Conservation (phyloP, 2,888 invertebrate species). For the Allophyes oxyacanthae region DNA sequence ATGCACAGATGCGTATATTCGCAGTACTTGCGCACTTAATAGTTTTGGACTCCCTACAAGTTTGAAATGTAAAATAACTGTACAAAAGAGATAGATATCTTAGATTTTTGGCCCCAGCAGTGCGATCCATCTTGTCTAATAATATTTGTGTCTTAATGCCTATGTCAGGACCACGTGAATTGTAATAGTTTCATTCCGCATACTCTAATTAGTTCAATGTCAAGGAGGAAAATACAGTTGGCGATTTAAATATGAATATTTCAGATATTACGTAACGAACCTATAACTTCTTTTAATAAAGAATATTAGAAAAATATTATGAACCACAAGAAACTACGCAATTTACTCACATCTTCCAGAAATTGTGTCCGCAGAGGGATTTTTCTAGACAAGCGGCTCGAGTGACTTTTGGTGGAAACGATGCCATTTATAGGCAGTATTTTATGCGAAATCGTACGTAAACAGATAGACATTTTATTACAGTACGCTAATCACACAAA, state of each 20-base stretch:
- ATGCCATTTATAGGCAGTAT: conserved; percentile 87
- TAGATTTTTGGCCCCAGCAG: no score
- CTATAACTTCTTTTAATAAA: not conserved
- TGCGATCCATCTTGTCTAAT: no score
- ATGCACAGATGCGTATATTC: not conserved
- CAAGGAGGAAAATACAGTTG: conserved; percentile 61
- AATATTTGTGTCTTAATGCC: conserved; percentile 9
- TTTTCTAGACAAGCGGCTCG: conserved; percentile 86
- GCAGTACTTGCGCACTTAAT: not conserved
- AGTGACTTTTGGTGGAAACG: conserved; percentile 86
- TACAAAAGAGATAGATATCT: no score
- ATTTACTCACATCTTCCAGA: conserved; percentile 87
- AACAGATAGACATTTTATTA: conserved; percentile 88
- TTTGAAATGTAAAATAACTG: not conserved
- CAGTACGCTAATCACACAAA: conserved; percentile 59
- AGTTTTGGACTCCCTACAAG: not conserved
- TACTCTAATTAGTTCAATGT: conserved; percentile 74
- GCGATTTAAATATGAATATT: conserved; percentile 26
- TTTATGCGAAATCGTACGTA: conserved; percentile 89
- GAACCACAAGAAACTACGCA: conserved; percentile 12
- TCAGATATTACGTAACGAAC: conserved; percentile 47
- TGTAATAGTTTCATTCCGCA: conserved; percentile 44
- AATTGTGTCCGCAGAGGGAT: conserved; percentile 83
- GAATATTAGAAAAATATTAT: not conserved
- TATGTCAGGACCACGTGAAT: conserved; percentile 63